Evolutionary conservation across 2,888 invertebrate genomes (phyloP), one percentile per base, ranked within the genome.

Genomic region (Aspidiotus rigidus): DNA sequence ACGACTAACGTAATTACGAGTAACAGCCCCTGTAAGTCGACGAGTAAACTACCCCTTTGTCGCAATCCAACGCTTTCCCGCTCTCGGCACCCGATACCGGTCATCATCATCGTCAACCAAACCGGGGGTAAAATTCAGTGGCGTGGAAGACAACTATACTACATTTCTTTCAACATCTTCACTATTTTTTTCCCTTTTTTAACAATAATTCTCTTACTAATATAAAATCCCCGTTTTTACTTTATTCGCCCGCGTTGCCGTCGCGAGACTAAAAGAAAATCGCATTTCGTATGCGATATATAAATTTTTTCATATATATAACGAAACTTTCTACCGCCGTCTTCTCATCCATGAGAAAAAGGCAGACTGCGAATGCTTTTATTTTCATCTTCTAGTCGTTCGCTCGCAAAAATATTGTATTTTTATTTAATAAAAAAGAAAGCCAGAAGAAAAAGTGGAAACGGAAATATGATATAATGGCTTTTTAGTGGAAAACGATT

Each of bases 41-140:
- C 66, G 44, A 59, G 59, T 66, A 66, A 66, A 66, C 66, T 66
- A 66, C 66, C 66, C 66, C 59, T 66, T 66, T 66, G 66, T 66
- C 59, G 66, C 66, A 59, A 66, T 66, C 66, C 59, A 59, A 60
- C 57, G 66, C 59, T 66, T 60, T 59, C 42, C 41, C 57, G 3
- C 10, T 7, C 41, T 56, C n/a, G 64, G 10, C 44, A 53, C 63
- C 17, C 2, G 13, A 56, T 16, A 11, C 53, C 53, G 53, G 28
- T 28, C 28, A 28, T 28, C 28, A 28, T 28, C 28, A 28, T 28
- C 28, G 28, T 28, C 28, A 28, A 28, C 28, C 28, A 5, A 13
- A 49, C 49, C 64, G 64, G 66, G 57, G 66, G 66, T 66, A 57
- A 66, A 66, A 66, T 57, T 57, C 66, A 66, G 44, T 59, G 60